Conservation (phyloP, 2,797 vertebrate genomes). For the Poecilia velifera region DNA sequence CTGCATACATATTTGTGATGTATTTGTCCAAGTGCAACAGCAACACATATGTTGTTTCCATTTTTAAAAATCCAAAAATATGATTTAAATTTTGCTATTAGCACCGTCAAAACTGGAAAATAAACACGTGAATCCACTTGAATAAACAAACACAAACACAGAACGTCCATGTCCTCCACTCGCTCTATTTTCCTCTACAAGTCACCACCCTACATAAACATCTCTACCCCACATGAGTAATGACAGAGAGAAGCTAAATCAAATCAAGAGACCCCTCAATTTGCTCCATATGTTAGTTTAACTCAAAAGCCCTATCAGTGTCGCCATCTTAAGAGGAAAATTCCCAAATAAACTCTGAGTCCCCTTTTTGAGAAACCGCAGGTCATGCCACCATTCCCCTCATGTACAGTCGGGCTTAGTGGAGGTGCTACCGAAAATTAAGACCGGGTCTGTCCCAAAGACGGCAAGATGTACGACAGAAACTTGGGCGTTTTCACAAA, state of each 20-base stretch:
- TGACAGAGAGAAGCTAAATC: slow-evolving; percentile 67
- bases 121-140: slow-evolving; percentile 29
- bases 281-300: slow-evolving; percentile 76
- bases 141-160: slow-evolving; percentile 35
- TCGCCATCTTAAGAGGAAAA: slow-evolving; percentile 71
- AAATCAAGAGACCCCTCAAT: slow-evolving; percentile 71
- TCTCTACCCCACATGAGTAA: slow-evolving; percentile 58
- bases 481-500: slow-evolving; percentile 54
- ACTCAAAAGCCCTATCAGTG: slow-evolving; percentile 65
- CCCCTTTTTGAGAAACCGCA: slow-evolving; percentile 64
- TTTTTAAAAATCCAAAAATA: slow-evolving; percentile 10
- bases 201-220: slow-evolving; percentile 64
- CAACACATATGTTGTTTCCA: not conserved
- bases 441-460: slow-evolving; percentile 44
- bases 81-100: slow-evolving; percentile 25
- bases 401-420: slow-evolving; percentile 53
- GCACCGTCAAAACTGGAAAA: slow-evolving; percentile 4
- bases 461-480: slow-evolving; percentile 45
- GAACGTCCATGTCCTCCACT: slow-evolving; percentile 40
- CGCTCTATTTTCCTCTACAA: slow-evolving; percentile 27
- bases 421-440: slow-evolving; percentile 70
- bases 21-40: slow-evolving; percentile 12
- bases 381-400: slow-evolving; percentile 60
- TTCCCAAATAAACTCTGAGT: slow-evolving; percentile 64
- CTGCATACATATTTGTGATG: not conserved